Conservation (phyloP, 2,797 vertebrate genomes). For the Pseudopleuronectes americanus region DNA sequence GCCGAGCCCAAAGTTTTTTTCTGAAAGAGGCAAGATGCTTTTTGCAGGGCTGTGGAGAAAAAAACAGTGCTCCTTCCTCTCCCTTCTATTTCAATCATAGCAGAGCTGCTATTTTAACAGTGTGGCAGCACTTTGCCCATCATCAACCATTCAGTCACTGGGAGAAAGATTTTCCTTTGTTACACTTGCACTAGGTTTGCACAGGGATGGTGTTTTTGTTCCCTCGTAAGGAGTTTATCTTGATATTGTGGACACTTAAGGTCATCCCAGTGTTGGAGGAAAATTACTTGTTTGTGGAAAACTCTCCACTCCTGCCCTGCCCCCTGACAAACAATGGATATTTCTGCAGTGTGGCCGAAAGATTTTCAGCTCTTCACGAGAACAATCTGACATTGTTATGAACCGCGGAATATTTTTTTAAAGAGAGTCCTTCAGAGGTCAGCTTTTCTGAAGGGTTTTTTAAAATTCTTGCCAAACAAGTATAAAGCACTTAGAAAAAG, state of each 20-base stretch:
- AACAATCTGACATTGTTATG: not conserved
- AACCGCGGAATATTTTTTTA: not conserved
- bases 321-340: not conserved
- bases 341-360: not conserved
- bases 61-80: not conserved
- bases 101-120: not conserved
- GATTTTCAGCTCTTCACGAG: not conserved
- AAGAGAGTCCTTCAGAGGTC: not conserved
- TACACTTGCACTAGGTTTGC: not conserved
- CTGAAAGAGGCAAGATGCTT: not conserved
- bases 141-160: not conserved
- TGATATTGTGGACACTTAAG: not conserved
- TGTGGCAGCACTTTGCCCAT: not conserved
- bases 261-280: not conserved
- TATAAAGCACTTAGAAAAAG: not conserved
- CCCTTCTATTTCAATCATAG: not conserved
- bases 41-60: not conserved
- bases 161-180: too few species aligned
- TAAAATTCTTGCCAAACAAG: not conserved
- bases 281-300: not conserved
- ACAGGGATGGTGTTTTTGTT: not conserved
- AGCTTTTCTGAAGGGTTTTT: not conserved
- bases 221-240: not conserved
- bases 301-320: not conserved
- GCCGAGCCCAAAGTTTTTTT: not conserved